phyloP scores from a whole-genome alignment of 23 tunicate genomes.

The Ascidia mentula region DNA sequence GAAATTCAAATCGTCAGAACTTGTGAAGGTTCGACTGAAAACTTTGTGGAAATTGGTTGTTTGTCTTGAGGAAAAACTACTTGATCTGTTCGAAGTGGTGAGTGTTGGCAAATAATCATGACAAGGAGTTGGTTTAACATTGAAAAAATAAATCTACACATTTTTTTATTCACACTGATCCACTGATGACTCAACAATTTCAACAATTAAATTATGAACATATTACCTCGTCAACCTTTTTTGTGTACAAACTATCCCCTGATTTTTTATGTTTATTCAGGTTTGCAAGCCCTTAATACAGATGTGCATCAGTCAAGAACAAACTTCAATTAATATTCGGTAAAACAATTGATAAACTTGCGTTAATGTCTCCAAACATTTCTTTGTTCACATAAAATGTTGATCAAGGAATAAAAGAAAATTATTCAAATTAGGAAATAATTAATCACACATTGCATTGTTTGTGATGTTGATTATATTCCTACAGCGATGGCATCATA shows the following conservation, averaged over 20 bases:
- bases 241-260: neutral
- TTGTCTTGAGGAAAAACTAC: slow-evolving; percentile 32
- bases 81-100: slow-evolving; percentile 49
- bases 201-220: too few species aligned
- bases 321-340: slow-evolving; percentile 20
- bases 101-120: neutral
- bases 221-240: too few species aligned
- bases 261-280: slow-evolving; percentile 24
- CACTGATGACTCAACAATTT: too few species aligned
- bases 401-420: too few species aligned
- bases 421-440: too few species aligned
- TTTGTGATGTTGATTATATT: too few species aligned
- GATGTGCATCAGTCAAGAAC: slow-evolving; percentile 12
- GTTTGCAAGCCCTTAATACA: slow-evolving; percentile 31
- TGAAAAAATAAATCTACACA: too few species aligned
- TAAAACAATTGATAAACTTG: neutral
- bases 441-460: too few species aligned
- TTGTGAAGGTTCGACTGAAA: slow-evolving; percentile 25
- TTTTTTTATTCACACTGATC: too few species aligned
- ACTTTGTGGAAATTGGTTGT: slow-evolving; percentile 58
- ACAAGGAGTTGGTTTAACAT: too few species aligned
- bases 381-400: too few species aligned
- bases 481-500: too few species aligned
- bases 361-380: neutral
- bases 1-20: slow-evolving; percentile 23